Percentiles rank a stretch among this genome's conserved stretches.
phyloP scores from a whole-genome alignment of 2,797 vertebrate genomes.

The Gouania willdenowi region DNA sequence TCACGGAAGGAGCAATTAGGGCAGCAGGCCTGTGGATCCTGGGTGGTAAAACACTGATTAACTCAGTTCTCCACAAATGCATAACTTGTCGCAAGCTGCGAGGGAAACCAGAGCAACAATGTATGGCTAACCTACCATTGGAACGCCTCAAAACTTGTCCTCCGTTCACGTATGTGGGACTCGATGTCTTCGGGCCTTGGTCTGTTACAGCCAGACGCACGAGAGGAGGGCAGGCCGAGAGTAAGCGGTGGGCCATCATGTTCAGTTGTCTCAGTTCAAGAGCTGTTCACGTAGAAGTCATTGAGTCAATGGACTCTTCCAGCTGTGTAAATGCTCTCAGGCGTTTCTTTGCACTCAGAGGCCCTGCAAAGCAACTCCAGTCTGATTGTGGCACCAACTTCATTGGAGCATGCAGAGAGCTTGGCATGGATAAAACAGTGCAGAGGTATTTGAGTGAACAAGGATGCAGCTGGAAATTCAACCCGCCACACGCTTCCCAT shows the following conservation, averaged over 20 bases:
- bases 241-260: too few relatives aligned
- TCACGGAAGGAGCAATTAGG: too few relatives aligned
- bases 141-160: constrained; percentile 1
- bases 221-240: constrained; percentile 6
- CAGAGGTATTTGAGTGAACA: background rate
- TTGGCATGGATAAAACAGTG: background rate
- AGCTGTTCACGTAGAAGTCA: background rate
- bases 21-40: too few relatives aligned
- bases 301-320: background rate
- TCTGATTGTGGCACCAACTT: background rate
- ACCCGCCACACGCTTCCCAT: background rate
- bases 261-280: background rate
- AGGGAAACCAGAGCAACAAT: too few relatives aligned
- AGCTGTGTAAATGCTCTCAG: background rate
- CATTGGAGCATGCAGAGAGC: background rate
- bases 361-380: background rate
- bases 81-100: too few relatives aligned
- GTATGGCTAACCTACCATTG: background rate
- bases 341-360: background rate
- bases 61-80: too few relatives aligned
- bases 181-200: constrained; percentile 2
- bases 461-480: background rate
- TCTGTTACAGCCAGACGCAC: background rate
- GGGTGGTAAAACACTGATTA: too few relatives aligned
- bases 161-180: background rate